A percentile compares a stretch with the other conserved stretches of the same genome.
Conservation (phyloP, 2,888 invertebrate species). For the Acanthosoma haemorrhoidale region DNA sequence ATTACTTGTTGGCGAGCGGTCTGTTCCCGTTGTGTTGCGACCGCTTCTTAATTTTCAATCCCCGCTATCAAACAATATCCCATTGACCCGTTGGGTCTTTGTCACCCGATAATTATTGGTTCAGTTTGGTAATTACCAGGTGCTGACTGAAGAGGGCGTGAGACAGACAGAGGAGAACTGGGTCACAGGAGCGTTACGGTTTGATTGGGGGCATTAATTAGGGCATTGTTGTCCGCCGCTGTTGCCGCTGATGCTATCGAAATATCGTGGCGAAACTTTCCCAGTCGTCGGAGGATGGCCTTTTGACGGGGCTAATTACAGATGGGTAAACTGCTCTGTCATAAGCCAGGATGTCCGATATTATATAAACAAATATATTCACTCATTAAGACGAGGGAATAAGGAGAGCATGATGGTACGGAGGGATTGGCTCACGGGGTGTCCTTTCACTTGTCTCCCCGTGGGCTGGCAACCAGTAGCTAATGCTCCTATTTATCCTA, state of each 20-base stretch:
- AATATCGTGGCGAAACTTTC: slow-evolving; percentile 4
- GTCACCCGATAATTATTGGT: background rate
- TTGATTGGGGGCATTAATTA: slow-evolving; percentile 21
- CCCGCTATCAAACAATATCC: background rate
- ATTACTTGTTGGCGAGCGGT: slow-evolving; percentile 10
- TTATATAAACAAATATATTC: slow-evolving; percentile 29
- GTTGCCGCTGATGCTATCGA: background rate
- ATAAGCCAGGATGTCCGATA: slow-evolving; percentile 16
- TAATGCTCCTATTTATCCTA: slow-evolving; percentile 12
- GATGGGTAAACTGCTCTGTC: slow-evolving; percentile 5
- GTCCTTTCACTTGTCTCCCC: slow-evolving; percentile 15
- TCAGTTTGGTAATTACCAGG: background rate
- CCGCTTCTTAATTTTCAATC: slow-evolving; percentile 12
- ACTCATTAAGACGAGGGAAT: slow-evolving; percentile 9
- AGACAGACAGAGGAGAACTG: slow-evolving; percentile 11
- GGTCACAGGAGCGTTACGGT: slow-evolving; percentile 25
- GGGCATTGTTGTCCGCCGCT: slow-evolving; percentile 17
- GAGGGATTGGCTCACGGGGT: background rate
- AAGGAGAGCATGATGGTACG: slow-evolving; percentile 5
- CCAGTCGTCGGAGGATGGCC: background rate
- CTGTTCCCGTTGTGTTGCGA: too few species aligned
- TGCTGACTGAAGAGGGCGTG: too few species aligned
- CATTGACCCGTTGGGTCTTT: slow-evolving; percentile 13
- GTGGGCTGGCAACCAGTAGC: background rate
- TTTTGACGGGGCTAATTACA: background rate